These are phyloP conservation scores for Dascillus cervinus DNA, from an alignment of 2,888 invertebrate genomes.

Conservation along the genomic window DNA sequence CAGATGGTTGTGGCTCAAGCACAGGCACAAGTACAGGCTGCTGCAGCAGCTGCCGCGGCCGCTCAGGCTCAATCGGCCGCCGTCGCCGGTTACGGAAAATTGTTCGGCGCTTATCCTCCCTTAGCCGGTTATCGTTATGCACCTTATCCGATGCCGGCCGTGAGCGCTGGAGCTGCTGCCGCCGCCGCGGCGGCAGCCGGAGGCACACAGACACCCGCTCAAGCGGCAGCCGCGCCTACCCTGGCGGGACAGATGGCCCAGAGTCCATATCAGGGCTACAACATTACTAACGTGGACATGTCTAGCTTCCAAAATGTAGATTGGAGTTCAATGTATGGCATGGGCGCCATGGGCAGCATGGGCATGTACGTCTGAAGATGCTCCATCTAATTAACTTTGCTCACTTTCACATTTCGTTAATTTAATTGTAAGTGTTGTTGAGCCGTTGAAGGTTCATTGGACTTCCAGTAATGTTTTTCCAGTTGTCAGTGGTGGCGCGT, in stretches of 20 bases:
- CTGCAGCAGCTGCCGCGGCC: slow-evolving; percentile 43
- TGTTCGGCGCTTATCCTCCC: slow-evolving; percentile 56
- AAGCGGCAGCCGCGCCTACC: slow-evolving; percentile 53
- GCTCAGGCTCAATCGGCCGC: slow-evolving; percentile 55
- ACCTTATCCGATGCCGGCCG: slow-evolving; percentile 51
- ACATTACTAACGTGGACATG: slow-evolving; percentile 85
- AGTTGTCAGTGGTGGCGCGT: slow-evolving; percentile 36
- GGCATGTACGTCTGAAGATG: slow-evolving; percentile 78
- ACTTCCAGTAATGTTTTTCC: slow-evolving; percentile 35
- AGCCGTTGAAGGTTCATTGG: slow-evolving; percentile 15
- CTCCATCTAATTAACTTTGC: slow-evolving; percentile 24
- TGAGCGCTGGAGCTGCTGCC: slow-evolving; percentile 41
- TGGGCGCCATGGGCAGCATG: slow-evolving; percentile 85
- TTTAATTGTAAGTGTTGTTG: slow-evolving; percentile 17
- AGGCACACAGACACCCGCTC: slow-evolving; percentile 38
- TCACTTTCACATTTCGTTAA: slow-evolving; percentile 19
- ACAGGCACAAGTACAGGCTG: slow-evolving; percentile 38
- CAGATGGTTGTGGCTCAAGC: slow-evolving; percentile 51
- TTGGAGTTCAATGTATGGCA: slow-evolving; percentile 87
- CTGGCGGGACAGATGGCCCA: slow-evolving; percentile 58
- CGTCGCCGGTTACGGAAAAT: slow-evolving; percentile 57
- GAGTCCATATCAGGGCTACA: slow-evolving; percentile 69
- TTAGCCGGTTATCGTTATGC: slow-evolving; percentile 53
- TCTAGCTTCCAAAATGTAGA: slow-evolving; percentile 87
- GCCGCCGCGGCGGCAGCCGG: slow-evolving; percentile 45